Base-by-base conservation (phyloP, 2,888 invertebrate genomes). In the Drosophila tanythrix region DNA sequence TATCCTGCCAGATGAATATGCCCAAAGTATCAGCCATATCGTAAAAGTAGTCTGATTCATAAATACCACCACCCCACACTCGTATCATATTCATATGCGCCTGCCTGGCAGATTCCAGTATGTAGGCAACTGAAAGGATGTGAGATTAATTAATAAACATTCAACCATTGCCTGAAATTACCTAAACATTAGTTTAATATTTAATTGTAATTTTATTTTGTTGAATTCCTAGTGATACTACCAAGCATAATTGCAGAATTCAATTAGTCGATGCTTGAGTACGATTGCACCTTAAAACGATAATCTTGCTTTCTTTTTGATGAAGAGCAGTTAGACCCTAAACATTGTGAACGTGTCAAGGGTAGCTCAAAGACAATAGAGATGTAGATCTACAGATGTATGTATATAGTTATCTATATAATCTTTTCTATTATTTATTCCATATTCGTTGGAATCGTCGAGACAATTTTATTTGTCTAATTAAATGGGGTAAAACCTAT, bases 61-160 rank as follows among this genome's bases (percentile, higher is more conserved):
- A 99, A 0, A 98, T 94, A 0, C 99, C 99, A n/a, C 99, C 99
- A 33, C 99, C 99, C 99, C 99, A 99, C 2, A 99, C 97, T n/a
- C 99, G 94, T 18, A 99, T 93, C 96, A 98, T 97, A 89, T 97
- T 97, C 97, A 98, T 98, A 91, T 99, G 95, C 0, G 96, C 95
- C 11, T 96, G 95, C 79, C 95, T 95, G 0, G 96, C 96, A 0
- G 97, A 95, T 61, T 93, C 90, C 43, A 99, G 92, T 2, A 98
- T 93, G 74, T 94, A 93, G 38, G 94, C 93, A 61, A 97, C 95
- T 93, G 56, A 5, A 58, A 40, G 11, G 0, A 70, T 25, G 27
- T 13, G 8, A 50, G 29, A 3, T 27, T 27, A 25, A 38, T 55
- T 35, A 25, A 35, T 57, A 7, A 27, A 18, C 18, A 25, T 15